Conservation (phyloP, 2,113 vertebrate genomes). For the Pangasianodon gigas region DNA sequence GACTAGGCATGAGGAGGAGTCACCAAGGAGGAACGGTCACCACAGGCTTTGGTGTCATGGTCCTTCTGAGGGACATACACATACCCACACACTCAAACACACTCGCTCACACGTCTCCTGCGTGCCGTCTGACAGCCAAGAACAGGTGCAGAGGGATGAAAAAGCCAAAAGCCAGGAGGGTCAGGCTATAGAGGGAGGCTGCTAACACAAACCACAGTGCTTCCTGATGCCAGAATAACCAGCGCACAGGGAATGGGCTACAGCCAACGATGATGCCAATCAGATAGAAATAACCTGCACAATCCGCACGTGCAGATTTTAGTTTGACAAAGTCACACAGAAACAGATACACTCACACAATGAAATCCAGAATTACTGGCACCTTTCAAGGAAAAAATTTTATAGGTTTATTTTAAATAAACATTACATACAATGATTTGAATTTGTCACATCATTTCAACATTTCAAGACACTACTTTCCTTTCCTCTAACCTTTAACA, state of each 20-base stretch:
- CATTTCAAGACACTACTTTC: background rate
- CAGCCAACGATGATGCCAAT: constrained; percentile 17
- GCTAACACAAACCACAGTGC: constrained; percentile 18
- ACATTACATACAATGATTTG: background rate
- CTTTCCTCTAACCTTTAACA: background rate
- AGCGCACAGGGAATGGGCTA: background rate
- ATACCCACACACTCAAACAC: constrained; percentile 3
- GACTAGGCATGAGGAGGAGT: constrained; percentile 56
- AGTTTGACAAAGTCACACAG: background rate
- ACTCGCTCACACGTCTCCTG: constrained; percentile 47
- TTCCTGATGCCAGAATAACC: constrained; percentile 28
- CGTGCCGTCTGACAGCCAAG: constrained; percentile 62
- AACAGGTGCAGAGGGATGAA: constrained; percentile 68
- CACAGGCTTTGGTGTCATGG: background rate
- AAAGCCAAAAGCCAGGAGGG: constrained; percentile 56
- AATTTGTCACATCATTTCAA: background rate
- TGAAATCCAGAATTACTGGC: background rate
- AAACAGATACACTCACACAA: background rate
- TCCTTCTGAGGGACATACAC: constrained; percentile 34
- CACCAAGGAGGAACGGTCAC: constrained; percentile 33
- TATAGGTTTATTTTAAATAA: background rate
- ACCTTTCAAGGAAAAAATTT: background rate
- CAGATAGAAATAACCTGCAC: constrained; percentile 17
- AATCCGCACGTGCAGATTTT: background rate
- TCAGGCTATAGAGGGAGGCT: constrained; percentile 55